phyloP scores from a whole-genome alignment of 2,113 vertebrate species.

The Sylvia atricapilla region DNA sequence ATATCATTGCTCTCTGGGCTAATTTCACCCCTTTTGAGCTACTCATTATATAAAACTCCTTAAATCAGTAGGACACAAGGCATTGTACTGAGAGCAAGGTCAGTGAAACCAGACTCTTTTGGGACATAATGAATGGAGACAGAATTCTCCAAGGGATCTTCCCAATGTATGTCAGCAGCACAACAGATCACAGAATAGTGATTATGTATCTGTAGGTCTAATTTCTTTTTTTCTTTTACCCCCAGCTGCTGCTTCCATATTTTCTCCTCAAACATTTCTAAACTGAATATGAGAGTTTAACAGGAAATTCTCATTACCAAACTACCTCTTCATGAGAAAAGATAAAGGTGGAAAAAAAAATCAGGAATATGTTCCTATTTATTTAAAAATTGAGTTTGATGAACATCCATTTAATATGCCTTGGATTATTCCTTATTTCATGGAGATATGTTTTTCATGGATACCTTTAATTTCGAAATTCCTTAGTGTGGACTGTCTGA shows the following conservation, averaged over 20 bases:
- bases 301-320: not conserved
- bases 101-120: slow-evolving; percentile 29
- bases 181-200: not conserved
- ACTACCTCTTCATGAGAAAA: not conserved
- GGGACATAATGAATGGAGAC: slow-evolving; percentile 46
- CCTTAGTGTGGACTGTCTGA: not conserved
- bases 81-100: slow-evolving; percentile 37
- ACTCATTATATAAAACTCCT: slow-evolving; percentile 14
- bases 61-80: slow-evolving; percentile 40
- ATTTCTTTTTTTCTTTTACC: not conserved
- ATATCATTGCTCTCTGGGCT: slow-evolving; percentile 14
- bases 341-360: not conserved
- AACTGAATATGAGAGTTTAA: not conserved
- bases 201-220: not conserved
- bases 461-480: not conserved
- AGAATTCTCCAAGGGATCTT: slow-evolving; percentile 39
- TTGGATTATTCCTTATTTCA: not conserved
- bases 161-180: slow-evolving; percentile 31
- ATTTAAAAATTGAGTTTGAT: not conserved
- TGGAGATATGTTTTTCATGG: not conserved
- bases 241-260: not conserved
- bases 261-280: not conserved
- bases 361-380: not conserved
- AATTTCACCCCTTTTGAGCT: slow-evolving; percentile 20
- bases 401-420: not conserved